Conservation (phyloP, 2,888 invertebrate species). For the Isoperla grammatica region DNA sequence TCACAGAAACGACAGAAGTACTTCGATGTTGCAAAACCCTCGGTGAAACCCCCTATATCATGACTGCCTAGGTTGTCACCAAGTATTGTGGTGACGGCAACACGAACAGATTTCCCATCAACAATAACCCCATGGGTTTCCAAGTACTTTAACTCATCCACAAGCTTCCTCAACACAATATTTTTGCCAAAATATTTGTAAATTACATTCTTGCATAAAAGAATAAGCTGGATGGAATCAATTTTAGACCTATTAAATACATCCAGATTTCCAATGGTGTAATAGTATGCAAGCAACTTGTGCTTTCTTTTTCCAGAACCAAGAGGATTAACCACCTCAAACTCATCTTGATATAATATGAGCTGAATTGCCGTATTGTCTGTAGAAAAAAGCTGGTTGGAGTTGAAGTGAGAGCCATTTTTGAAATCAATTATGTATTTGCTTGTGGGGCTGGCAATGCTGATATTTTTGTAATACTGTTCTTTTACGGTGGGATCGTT, state of each 20-base stretch:
- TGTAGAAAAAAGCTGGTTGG: background rate
- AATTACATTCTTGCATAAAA: conserved; percentile 9
- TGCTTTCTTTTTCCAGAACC: background rate
- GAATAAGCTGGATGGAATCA: conserved; percentile 6
- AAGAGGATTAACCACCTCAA: conserved; percentile 9
- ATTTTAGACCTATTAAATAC: conserved; percentile 3
- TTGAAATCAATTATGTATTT: background rate
- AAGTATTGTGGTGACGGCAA: background rate
- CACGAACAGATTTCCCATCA: background rate
- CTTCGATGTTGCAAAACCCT: conserved; percentile 1
- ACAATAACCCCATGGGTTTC: conserved; percentile 5
- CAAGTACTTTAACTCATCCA: conserved; percentile 1
- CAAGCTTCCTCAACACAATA: background rate
- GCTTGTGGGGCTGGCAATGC: background rate
- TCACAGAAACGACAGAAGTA: conserved; percentile 16
- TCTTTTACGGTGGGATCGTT: conserved; percentile 5
- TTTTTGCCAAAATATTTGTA: conserved; percentile 6
- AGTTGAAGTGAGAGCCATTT: background rate
- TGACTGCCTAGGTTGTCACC: conserved; percentile 12
- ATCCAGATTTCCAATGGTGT: conserved; percentile 7
- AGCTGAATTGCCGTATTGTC: conserved; percentile 1
- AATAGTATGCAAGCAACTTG: background rate
- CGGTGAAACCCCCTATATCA: conserved; percentile 7
- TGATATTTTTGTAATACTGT: conserved; percentile 2
- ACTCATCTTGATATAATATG: conserved; percentile 6